Conservation (phyloP, 2,113 vertebrate genomes). For the Muntiacus reevesi region DNA sequence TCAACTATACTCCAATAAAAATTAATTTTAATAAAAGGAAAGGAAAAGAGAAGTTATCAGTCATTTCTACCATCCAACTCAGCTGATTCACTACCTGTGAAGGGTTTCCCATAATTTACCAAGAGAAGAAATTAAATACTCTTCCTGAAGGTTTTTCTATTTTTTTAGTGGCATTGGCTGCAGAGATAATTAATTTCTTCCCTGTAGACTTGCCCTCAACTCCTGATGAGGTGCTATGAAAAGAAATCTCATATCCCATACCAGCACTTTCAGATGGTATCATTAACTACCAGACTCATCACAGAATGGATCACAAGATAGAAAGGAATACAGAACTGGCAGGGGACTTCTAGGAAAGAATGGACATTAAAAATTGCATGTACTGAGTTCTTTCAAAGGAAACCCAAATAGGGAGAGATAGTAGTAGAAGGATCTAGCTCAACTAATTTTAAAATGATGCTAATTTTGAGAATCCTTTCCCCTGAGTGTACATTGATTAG, state of each 20-base stretch:
- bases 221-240: conserved; percentile 18
- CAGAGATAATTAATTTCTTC: conserved; percentile 62
- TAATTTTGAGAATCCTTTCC: neutral
- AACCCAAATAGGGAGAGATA: neutral
- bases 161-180: neutral
- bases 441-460: neutral
- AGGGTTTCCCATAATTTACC: neutral
- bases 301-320: neutral
- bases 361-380: neutral
- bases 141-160: neutral
- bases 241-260: neutral
- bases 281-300: neutral
- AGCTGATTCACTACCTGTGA: neutral
- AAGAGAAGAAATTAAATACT: neutral
- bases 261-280: neutral
- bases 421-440: neutral
- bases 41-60: neutral
- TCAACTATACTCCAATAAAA: neutral
- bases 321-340: neutral
- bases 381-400: neutral
- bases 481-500: neutral
- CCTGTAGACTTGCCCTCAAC: conserved; percentile 12
- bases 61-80: neutral
- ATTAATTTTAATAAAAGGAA: neutral
- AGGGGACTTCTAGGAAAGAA: neutral